Evolutionary conservation across 1,140 invertebrate species (phyloP).

Genomic region (Drosophila burlai): DNA sequence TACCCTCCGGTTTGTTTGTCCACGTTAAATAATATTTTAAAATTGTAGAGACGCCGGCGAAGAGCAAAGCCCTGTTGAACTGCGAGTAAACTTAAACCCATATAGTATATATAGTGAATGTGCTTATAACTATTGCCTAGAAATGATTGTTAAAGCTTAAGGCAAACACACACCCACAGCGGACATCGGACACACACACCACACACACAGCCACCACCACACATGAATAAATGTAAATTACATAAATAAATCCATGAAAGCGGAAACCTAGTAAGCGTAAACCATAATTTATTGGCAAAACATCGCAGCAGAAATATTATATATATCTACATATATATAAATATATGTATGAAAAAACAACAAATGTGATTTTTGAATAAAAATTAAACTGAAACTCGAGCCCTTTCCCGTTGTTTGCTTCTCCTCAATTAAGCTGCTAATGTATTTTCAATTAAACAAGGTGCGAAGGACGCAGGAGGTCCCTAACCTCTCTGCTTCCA

Average conservation of each 20-base stretch:
- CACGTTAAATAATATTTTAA: constrained; percentile 22
- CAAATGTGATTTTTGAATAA: constrained; percentile 83
- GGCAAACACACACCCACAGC: constrained; percentile 34
- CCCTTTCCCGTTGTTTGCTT: constrained; percentile 12
- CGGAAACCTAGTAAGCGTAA: constrained; percentile 56
- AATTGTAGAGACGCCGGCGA: constrained; percentile 42
- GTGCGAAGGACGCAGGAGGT: constrained; percentile 4
- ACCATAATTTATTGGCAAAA: constrained; percentile 52
- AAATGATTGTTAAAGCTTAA: constrained; percentile 79
- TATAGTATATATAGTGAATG: constrained; percentile 52
- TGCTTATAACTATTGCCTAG: constrained; percentile 71
- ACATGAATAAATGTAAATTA: constrained; percentile 71
- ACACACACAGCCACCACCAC: neutral
- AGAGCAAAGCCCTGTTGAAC: constrained; percentile 37
- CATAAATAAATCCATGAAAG: constrained; percentile 61
- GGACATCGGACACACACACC: constrained; percentile 6
- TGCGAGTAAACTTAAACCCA: constrained; percentile 32
- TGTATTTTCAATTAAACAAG: constrained; percentile 67
- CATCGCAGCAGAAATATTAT: constrained; percentile 53
- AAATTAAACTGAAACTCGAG: constrained; percentile 72
- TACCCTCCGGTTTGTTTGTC: constrained; percentile 14
- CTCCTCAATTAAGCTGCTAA: constrained; percentile 52
- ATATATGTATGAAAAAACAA: constrained; percentile 60
- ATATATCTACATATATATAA: constrained; percentile 36
- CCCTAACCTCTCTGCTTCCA: neutral